These are phyloP conservation scores for Eristalinus aeneus DNA, from an alignment of 2,888 invertebrate species.

Conservation along the genomic window DNA sequence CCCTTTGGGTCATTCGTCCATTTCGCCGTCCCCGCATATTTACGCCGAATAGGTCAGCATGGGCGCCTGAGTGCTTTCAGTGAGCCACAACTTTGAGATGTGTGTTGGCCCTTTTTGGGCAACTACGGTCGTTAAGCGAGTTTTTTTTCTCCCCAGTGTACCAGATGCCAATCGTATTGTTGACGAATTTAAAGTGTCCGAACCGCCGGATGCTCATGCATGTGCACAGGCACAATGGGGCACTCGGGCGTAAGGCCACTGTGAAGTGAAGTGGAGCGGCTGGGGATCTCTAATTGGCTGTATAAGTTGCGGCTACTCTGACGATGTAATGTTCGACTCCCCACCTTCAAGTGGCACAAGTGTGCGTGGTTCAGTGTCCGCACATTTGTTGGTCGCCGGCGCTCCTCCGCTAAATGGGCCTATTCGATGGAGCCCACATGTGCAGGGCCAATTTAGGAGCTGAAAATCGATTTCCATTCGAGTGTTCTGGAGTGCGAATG, in stretches of 20 bases:
- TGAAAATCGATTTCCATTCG: conserved; percentile 58
- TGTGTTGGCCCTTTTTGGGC: not conserved
- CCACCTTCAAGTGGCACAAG: conserved; percentile 55
- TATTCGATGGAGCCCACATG: conserved; percentile 31
- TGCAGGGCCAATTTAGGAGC: conserved; percentile 52
- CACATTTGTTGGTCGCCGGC: not conserved
- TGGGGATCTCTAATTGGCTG: conserved; percentile 58
- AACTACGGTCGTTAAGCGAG: not conserved
- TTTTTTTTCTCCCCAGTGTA: not conserved
- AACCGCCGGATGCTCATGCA: conserved; percentile 33
- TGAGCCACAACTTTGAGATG: conserved; percentile 13
- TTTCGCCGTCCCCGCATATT: conserved; percentile 15
- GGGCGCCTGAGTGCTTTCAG: conserved; percentile 54
- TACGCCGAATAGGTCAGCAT: conserved; percentile 47
- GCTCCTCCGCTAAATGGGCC: not conserved
- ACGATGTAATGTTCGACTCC: not conserved
- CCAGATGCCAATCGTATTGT: conserved; percentile 15
- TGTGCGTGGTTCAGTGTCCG: conserved; percentile 24
- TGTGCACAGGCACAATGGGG: conserved; percentile 4
- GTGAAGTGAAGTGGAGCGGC: conserved; percentile 9
- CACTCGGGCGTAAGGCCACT: not conserved
- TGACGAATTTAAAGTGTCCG: conserved; percentile 48
- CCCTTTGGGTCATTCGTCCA: conserved; percentile 22
- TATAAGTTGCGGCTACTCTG: conserved; percentile 30
- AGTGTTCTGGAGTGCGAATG: conserved; percentile 57